Evolutionary conservation across 2,797 vertebrate species (phyloP).

Genomic region (Pangasius sanitwongsei): DNA sequence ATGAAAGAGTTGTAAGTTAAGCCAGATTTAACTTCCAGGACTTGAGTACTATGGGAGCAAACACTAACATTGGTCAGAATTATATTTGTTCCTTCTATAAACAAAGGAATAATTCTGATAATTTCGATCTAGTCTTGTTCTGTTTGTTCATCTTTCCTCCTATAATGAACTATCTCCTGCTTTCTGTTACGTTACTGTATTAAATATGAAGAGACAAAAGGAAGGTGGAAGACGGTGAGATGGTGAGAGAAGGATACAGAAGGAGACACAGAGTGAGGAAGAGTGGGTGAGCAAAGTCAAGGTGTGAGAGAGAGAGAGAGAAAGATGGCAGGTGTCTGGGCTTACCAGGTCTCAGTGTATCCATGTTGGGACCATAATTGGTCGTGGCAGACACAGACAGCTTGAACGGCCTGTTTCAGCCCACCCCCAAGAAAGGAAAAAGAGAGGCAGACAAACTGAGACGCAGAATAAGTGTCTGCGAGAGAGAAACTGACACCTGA

Average conservation of each 20-base stretch:
- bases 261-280: conserved; percentile 8
- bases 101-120: background rate
- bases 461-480: conserved; percentile 31
- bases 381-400: conserved; percentile 58
- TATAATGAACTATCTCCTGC: background rate
- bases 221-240: conserved; percentile 56
- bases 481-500: conserved; percentile 53
- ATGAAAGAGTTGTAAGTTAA: background rate
- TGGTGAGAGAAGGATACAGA: conserved; percentile 26
- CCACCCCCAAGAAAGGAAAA: conserved; percentile 44
- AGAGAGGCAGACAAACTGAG: conserved; percentile 30
- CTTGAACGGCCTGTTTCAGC: conserved; percentile 52
- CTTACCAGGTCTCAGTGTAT: conserved; percentile 42
- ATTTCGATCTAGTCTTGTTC: background rate
- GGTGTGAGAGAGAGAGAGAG: conserved; percentile 40
- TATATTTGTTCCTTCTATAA: background rate
- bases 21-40: background rate
- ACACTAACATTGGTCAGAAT: background rate
- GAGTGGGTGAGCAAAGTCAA: conserved; percentile 37
- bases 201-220: background rate
- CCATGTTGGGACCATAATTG: conserved; percentile 58
- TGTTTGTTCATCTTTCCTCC: background rate
- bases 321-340: conserved; percentile 56
- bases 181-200: background rate
- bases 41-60: background rate